Evolutionary conservation across 2,888 invertebrate genomes (phyloP).

Genomic region (Diarsia dahlii): DNA sequence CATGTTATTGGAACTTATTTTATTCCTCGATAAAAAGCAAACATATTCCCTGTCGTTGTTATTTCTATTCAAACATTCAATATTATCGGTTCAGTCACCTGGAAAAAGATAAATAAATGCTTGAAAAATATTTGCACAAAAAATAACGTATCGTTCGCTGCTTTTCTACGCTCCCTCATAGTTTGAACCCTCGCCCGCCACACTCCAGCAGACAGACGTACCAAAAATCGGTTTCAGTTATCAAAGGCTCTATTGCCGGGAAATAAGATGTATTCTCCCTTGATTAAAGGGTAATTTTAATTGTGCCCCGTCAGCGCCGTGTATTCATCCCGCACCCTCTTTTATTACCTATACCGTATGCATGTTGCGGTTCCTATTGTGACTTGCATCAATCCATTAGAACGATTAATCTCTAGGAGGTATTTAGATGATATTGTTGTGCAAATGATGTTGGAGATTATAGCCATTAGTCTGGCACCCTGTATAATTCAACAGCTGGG

Average conservation of each 20-base stretch:
- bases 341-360: constrained; percentile 87
- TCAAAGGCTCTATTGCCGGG: constrained; percentile 67
- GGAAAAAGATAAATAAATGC: constrained; percentile 79
- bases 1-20: background rate
- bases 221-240: constrained; percentile 69
- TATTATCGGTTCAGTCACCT: constrained; percentile 70
- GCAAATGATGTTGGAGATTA: constrained; percentile 68
- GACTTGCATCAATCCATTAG: constrained; percentile 86
- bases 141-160: constrained; percentile 78
- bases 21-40: background rate
- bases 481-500: constrained; percentile 21
- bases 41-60: background rate
- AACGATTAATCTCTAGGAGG: constrained; percentile 81
- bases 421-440: constrained; percentile 80
- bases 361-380: constrained; percentile 87
- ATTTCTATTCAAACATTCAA: constrained; percentile 32
- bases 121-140: constrained; percentile 80
- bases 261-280: constrained; percentile 74
- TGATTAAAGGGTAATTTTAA: constrained; percentile 59
- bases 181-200: constrained; percentile 83
- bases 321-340: constrained; percentile 88
- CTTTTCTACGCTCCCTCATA: constrained; percentile 82
- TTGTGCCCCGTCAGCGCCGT: constrained; percentile 77
- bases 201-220: constrained; percentile 82
- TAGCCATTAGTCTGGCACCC: constrained; percentile 29